phyloP scores from a whole-genome alignment of 2,113 vertebrate genomes.

The Ivindomyrus marchei region DNA sequence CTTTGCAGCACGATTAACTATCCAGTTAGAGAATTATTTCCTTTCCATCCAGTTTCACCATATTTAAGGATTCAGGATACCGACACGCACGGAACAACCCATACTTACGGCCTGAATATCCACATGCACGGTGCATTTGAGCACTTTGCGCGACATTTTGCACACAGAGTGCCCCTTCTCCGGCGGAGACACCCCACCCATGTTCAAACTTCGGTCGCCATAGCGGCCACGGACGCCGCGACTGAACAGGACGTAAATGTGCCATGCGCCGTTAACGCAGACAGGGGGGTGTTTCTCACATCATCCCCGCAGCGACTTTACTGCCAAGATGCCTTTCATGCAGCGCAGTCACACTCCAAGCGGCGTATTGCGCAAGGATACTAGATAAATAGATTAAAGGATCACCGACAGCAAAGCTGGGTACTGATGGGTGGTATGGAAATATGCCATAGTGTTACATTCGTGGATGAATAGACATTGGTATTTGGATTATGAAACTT shows the following conservation, averaged over 20 bases:
- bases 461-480: not conserved
- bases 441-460: not conserved
- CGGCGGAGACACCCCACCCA: slow-evolving; percentile 38
- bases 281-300: not conserved
- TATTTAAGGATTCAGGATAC: not conserved
- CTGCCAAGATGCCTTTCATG: not conserved
- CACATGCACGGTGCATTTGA: slow-evolving; percentile 57
- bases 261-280: not conserved
- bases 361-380: not conserved
- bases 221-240: slow-evolving; percentile 34
- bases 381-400: not conserved
- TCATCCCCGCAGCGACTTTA: not conserved
- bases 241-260: not conserved
- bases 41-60: not conserved
- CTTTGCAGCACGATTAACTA: not conserved
- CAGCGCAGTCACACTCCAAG: not conserved
- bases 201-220: slow-evolving; percentile 51
- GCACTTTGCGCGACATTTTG: slow-evolving; percentile 35
- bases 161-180: slow-evolving; percentile 18
- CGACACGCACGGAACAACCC: not conserved
- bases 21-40: not conserved
- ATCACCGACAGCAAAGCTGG: not conserved
- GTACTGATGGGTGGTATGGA: not conserved
- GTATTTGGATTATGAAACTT: not conserved
- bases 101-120: slow-evolving; percentile 57